These are phyloP conservation scores for Brachymystax lenok DNA, from an alignment of 2,797 vertebrate genomes.

Conservation along the genomic window DNA sequence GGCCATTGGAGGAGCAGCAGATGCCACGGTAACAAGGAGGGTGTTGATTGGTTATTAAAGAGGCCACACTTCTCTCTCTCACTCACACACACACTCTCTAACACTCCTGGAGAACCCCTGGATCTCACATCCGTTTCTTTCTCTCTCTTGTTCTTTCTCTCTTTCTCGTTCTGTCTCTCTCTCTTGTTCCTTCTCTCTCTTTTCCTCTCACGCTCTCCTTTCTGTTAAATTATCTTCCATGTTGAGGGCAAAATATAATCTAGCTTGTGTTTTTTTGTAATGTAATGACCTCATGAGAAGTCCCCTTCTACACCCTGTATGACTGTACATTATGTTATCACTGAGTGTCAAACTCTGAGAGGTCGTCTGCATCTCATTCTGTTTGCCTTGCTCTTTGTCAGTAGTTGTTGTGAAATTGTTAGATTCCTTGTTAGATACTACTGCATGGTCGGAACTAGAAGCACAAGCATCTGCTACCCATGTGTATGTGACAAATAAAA, in stretches of 20 bases:
- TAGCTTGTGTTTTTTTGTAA: constrained; percentile 22
- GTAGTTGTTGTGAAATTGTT: background rate
- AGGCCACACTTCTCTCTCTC: constrained; percentile 60
- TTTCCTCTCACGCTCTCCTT: constrained; percentile 36
- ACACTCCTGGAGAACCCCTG: constrained; percentile 59
- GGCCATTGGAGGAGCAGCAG: constrained; percentile 73
- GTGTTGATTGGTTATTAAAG: constrained; percentile 83
- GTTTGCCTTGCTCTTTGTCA: constrained; percentile 31
- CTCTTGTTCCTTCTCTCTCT: constrained; percentile 28
- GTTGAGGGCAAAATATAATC: constrained; percentile 37
- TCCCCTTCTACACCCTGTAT: constrained; percentile 15
- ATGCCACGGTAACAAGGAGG: constrained; percentile 72
- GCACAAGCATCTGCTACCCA: too few relatives aligned
- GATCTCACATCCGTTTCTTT: constrained; percentile 45
- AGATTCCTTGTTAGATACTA: too few relatives aligned
- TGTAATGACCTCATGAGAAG: constrained; percentile 21
- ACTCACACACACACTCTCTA: constrained; percentile 46
- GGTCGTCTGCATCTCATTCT: constrained; percentile 25
- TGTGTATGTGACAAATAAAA: too few relatives aligned
- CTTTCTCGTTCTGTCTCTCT: constrained; percentile 40
- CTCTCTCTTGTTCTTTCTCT: constrained; percentile 58
- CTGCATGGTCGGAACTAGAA: too few relatives aligned
- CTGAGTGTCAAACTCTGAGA: background rate
- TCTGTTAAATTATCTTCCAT: constrained; percentile 59
- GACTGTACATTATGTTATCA: too few relatives aligned